phyloP scores from a whole-genome alignment of 1,140 invertebrate species.

The Monomorium pharaonis region DNA sequence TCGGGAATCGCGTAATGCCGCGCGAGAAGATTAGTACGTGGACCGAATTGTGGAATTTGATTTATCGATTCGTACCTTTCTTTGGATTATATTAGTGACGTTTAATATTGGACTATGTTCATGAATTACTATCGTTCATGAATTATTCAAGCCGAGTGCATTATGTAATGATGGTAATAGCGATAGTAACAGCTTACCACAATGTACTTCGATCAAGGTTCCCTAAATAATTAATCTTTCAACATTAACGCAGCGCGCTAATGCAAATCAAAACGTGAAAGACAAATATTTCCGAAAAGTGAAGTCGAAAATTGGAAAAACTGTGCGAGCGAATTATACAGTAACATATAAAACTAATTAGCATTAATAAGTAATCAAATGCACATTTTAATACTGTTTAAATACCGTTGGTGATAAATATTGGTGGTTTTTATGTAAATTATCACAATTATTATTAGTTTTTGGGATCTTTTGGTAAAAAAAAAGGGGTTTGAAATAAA shows the following conservation, averaged over 20 bases:
- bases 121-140: constrained; percentile 28
- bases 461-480: not conserved
- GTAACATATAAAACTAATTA: not conserved
- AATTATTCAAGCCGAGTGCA: constrained; percentile 29
- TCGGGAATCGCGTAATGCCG: not conserved
- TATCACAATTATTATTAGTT: not conserved
- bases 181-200: constrained; percentile 12
- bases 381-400: not conserved
- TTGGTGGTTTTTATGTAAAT: not conserved
- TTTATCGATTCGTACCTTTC: constrained; percentile 9
- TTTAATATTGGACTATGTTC: constrained; percentile 36
- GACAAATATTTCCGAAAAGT: not conserved
- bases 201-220: constrained; percentile 25
- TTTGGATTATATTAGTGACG: constrained; percentile 4
- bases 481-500: not conserved
- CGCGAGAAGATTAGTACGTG: not conserved
- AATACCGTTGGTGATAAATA: not conserved
- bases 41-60: not conserved
- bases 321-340: not conserved
- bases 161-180: constrained; percentile 19
- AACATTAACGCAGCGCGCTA: not conserved
- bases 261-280: not conserved
- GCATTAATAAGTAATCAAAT: not conserved
- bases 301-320: not conserved
- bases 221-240: constrained; percentile 11